Percentiles rank a stretch among this genome's conserved stretches.
phyloP scores from a whole-genome alignment of 2,113 vertebrate genomes.

The Panthera tigris region DNA sequence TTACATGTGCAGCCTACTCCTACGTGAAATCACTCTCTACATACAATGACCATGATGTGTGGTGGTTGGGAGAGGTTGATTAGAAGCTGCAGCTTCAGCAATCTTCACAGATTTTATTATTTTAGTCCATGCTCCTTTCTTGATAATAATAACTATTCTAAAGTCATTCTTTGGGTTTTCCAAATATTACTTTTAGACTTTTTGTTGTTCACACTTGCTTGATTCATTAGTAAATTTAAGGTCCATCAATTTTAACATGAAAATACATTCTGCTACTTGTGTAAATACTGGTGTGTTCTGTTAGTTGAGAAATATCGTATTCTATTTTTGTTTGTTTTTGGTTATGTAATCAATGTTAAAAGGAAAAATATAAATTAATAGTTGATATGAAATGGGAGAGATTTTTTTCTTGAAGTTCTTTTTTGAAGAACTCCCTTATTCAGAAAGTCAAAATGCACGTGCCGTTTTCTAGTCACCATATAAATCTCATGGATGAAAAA shows the following conservation, averaged over 20 bases:
- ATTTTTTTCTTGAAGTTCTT: neutral
- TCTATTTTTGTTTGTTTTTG: conserved; percentile 23
- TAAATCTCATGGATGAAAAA: conserved; percentile 75
- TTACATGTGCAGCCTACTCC: neutral
- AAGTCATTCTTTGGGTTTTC: neutral
- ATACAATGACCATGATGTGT: neutral
- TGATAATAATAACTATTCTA: neutral
- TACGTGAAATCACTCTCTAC: neutral
- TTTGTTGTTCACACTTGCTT: neutral
- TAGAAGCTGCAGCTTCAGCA: neutral
- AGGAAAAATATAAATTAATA: conserved; percentile 57
- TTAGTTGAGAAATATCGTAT: conserved; percentile 20
- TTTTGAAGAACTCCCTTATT: conserved; percentile 52
- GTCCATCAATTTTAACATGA: conserved; percentile 37
- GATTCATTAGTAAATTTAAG: neutral
- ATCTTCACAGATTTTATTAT: neutral
- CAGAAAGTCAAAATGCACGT: conserved; percentile 51
- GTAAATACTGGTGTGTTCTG: neutral
- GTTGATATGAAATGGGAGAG: conserved; percentile 51
- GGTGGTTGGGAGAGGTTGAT: neutral
- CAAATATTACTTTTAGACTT: neutral
- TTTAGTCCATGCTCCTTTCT: neutral
- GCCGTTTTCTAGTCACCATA: conserved; percentile 69
- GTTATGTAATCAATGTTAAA: conserved; percentile 44
- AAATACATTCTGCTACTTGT: neutral